These are phyloP conservation scores for Ambastaia sidthimunki DNA, from an alignment of 2,797 vertebrate genomes.

Conservation along the genomic window DNA sequence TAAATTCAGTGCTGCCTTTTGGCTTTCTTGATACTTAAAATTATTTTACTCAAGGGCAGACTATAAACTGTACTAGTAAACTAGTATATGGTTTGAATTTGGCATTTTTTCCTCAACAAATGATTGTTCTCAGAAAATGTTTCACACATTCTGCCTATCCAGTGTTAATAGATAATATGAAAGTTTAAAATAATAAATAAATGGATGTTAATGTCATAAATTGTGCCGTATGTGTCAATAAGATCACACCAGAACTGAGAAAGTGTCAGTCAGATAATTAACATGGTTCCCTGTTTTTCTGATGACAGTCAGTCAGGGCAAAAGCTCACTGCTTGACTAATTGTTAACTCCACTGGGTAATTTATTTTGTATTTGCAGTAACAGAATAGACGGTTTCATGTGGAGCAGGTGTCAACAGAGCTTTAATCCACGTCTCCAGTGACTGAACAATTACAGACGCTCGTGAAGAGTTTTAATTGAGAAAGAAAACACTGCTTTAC, in stretches of 20 bases:
- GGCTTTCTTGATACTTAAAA: too few relatives aligned
- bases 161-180: too few relatives aligned
- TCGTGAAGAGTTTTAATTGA: slow-evolving; percentile 31
- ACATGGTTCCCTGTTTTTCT: neutral
- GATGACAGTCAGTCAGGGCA: slow-evolving; percentile 10
- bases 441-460: neutral
- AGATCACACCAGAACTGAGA: neutral
- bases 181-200: too few relatives aligned
- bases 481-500: neutral
- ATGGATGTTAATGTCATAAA: too few relatives aligned
- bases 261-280: slow-evolving; percentile 1
- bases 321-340: neutral
- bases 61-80: too few relatives aligned
- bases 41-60: too few relatives aligned
- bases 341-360: slow-evolving; percentile 19
- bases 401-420: slow-evolving; percentile 66
- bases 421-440: slow-evolving; percentile 69
- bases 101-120: too few relatives aligned
- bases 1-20: too few relatives aligned
- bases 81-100: too few relatives aligned
- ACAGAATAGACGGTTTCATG: slow-evolving; percentile 15
- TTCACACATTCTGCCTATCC: too few relatives aligned
- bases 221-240: too few relatives aligned
- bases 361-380: slow-evolving; percentile 21
- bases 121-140: too few relatives aligned